A percentile compares a stretch with the other conserved stretches of the same genome.
These are phyloP conservation scores for Grapholita molesta DNA, from an alignment of 1,140 invertebrate genomes.

Conservation along the genomic window DNA sequence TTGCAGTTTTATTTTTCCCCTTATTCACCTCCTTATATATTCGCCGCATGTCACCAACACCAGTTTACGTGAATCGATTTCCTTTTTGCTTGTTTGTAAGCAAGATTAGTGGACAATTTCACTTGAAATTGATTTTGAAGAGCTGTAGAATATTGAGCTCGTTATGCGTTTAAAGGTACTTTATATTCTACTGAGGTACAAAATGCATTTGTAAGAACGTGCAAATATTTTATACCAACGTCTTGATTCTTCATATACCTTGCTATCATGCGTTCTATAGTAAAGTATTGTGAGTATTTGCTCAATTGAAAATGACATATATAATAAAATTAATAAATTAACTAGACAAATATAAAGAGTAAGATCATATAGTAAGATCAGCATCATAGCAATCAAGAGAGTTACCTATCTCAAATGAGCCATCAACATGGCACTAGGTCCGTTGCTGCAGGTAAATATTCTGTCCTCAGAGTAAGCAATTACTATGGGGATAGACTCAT, in stretches of 20 bases:
- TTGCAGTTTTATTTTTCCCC: conserved; percentile 11
- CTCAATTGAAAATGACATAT: too few species aligned
- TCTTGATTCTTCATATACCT: background rate
- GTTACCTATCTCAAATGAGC: too few species aligned
- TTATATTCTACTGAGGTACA: background rate
- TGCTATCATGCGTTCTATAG: too few species aligned
- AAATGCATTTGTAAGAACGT: background rate
- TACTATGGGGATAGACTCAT: too few species aligned
- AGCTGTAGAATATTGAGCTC: background rate
- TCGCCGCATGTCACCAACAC: background rate
- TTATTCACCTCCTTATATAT: conserved; percentile 1
- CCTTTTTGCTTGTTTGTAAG: conserved; percentile 1
- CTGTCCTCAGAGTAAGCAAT: too few species aligned
- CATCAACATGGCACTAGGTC: too few species aligned
- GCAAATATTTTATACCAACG: background rate
- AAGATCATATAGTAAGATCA: too few species aligned
- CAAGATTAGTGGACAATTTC: background rate
- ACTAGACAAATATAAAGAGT: too few species aligned
- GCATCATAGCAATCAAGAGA: too few species aligned
- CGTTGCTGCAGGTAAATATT: too few species aligned
- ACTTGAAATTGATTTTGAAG: background rate
- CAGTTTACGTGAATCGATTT: background rate
- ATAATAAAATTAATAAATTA: too few species aligned
- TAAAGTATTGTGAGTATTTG: too few species aligned
- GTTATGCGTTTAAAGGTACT: background rate